Conservation (phyloP, 2,888 invertebrate species). For the Drosophila austrosaltans region DNA sequence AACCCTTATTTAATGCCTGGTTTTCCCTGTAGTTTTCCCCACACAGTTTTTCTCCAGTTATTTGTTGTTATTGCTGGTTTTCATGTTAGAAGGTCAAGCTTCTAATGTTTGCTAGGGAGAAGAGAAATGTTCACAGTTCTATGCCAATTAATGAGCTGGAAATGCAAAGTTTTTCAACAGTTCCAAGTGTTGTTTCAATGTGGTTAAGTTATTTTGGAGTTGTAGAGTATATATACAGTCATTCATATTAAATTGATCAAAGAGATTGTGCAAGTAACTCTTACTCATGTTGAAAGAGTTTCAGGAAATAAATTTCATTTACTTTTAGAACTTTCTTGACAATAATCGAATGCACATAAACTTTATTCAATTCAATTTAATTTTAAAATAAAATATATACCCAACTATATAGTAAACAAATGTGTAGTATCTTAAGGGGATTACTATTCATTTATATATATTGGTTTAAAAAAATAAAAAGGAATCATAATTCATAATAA, state of each 20-base stretch:
- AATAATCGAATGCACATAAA: too few species aligned
- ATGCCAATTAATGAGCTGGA: constrained; percentile 72
- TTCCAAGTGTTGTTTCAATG: constrained; percentile 43
- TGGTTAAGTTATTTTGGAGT: constrained; percentile 20
- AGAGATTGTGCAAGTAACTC: background rate
- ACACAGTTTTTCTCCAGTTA: constrained; percentile 14
- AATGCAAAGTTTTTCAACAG: constrained; percentile 60
- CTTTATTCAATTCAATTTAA: background rate
- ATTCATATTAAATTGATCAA: constrained; percentile 4
- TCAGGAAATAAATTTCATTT: background rate
- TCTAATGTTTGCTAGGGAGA: constrained; percentile 26
- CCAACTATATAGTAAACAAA: too few species aligned
- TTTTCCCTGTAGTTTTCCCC: constrained; percentile 27
- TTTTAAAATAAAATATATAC: background rate
- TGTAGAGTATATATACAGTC: background rate
- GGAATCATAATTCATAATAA: too few species aligned
- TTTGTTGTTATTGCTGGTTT: constrained; percentile 43
- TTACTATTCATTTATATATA: too few species aligned
- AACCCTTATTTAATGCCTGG: constrained; percentile 40
- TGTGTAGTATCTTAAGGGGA: too few species aligned
- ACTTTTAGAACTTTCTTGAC: too few species aligned
- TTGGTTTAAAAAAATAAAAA: too few species aligned
- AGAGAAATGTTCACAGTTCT: constrained; percentile 57
- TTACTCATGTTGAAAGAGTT: background rate
- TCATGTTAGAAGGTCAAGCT: constrained; percentile 61